Evolutionary conservation across 2,113 vertebrate species (phyloP), one percentile per base, ranked within the genome.

Genomic region (Hemicordylus capensis): DNA sequence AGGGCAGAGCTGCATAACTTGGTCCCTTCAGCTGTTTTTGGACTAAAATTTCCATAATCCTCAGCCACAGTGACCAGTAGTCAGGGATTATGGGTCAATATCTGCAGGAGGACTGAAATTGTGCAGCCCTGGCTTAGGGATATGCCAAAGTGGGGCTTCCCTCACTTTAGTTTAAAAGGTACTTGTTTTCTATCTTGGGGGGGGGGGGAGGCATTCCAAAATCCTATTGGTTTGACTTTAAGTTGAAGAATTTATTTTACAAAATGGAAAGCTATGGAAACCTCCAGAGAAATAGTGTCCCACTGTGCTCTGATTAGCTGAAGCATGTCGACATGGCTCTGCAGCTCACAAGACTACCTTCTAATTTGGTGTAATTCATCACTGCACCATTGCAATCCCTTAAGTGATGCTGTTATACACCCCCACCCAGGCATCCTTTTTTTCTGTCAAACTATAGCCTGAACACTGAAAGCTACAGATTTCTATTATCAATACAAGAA

Each of bases 401-500:
- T 2, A n/a, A 22, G 17, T 76, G n/a, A 37, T 19, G 11, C 0
- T 22, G 19, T 54, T 54, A 54, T 14, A 67, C 1, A 4, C 19
- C 26, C 26, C 20, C 63, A 51, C 61, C 46, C 15, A 10, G 44
- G 44, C 20, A 34, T 15, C 20, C 15, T 24, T 67, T 34, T 20
- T 34, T 67, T 80, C n/a, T 48, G 11, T 46, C 59, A 64, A 80
- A 15, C 37, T 72, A 44, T 54, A 44, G 39, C 19, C 17, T 64
- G 59, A 28, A 22, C 72, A 37, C 34, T 28, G 67, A 31, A 69
- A 82, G 46, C 37, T 54, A 22, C 11, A 51, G 34, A 58, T 56
- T 3, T 1, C 61, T 84, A 82, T 83, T 88, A 85, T 81, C 22
- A 39, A 31, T 70, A 46, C n/a, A 63, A 88, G 86, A 20, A 75